Base-by-base conservation (phyloP, 2,113 vertebrate genomes). In the Mesitornis unicolor region DNA sequence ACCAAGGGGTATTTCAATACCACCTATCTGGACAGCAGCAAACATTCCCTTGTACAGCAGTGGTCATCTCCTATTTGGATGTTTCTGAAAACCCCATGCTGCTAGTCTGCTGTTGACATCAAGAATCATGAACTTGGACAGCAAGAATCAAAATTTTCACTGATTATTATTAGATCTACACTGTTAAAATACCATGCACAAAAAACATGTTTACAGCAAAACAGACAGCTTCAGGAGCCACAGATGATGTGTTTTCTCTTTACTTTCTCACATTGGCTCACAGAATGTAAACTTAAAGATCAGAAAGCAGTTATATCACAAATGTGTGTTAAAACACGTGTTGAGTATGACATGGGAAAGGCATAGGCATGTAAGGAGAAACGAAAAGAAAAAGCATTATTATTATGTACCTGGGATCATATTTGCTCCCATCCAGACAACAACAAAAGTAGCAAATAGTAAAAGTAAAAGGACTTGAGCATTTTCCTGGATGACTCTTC, bases 21-120 rank as follows among this genome's bases (percentile, higher is more conserved):
- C 9, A 61, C 10, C 43, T 50, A 7, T n/a, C 31, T 21, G 17
- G 33, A 59, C 24, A 61, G 50, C 12, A 81, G 13, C 0, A 0
- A 13, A 18, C 9, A 56, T 18, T 25, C 21, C 21, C 82, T 68
- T 40, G 28, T 40, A 63, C 8, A 68, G 25, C 42, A 68, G 21
- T 10, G 29, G 48, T 36, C 29, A 47, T 38, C 17, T 42, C 13
- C 33, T 43, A 6, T 57, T 64, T 67, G 20, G 22, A 50, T 60
- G 35, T 56, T 81, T 84, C 51, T 19, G 56, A 93, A 90, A 95
- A 40, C 4, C 53, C 24, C 36, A 48, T 9, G 18, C 26, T 68
- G 26, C 31, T 71, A 24, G 16, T n/a, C 76, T 35, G 54, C 76
- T 48, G 40, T 4, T 71, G 13, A 54, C 29, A 64, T 65, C 54